Base-by-base conservation (phyloP, 2,888 invertebrate species). In the Caenorhabditis wallacei region DNA sequence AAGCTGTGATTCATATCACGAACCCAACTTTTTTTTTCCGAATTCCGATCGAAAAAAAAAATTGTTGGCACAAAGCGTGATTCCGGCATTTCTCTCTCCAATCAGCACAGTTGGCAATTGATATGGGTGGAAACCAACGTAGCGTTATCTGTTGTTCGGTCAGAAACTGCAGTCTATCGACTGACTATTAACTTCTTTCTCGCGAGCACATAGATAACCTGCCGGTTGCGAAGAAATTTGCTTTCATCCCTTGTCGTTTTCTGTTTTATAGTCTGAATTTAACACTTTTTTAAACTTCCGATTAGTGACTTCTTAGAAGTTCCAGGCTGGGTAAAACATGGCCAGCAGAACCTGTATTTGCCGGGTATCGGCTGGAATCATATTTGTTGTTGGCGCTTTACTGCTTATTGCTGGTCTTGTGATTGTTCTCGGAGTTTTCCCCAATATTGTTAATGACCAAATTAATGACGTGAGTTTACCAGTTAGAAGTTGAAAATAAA, bases 391-490 rank as follows among this genome's bases (percentile, higher is more conserved):
- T 46, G 88, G 88, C 26, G 84, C 79, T 18, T 79, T 68, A 24
- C 63, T 88, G 5, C 79, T 88, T 2, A 78, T 79, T 20, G 88
- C 88, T 16, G 88, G 88, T 16, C 59, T 89, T 7, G 88, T 89
- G 13, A 84, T 88, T 8, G 84, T 85, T 16, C 76, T 88, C 13
- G 66, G 72, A 20, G 86, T 87, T 0, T 83, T 88, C 61, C 86
- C 87, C 10, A 85, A 80, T 37, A 75, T 75, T 48, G 80, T 86
- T 22, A 61, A 84, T 20, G 75, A 76, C 37, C 64, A 81, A 53
- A 82, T 87, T 30, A 82, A 86, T 64, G 82, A 87, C 68, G 88
- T 88, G 18, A 59, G 68, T 22, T 35, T 18, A 1, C 10, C 11
- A 40, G 10, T 13, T 10, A 10, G 2, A 10, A 4, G 40, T 2